A percentile compares a stretch with the other conserved stretches of the same genome.
Evolutionary conservation across 2,888 invertebrate species (phyloP).

Genomic region (Linnaemya vulpina): DNA sequence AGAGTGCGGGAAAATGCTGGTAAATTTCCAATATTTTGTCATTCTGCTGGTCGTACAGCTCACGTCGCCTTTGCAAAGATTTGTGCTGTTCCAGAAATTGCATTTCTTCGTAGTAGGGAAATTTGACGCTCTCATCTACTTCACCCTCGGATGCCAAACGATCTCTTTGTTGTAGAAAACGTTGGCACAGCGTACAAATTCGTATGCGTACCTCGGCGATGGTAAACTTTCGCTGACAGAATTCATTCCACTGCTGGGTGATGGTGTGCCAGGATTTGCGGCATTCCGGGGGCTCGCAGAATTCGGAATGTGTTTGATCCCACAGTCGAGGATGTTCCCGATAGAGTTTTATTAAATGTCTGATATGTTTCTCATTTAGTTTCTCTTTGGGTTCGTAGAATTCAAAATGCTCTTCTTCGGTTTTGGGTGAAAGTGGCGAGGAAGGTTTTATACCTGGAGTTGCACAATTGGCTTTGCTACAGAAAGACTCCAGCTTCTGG

Average conservation of each 20-base stretch:
- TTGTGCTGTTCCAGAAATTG: constrained; percentile 77
- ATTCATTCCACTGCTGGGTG: constrained; percentile 75
- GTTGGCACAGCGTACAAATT: constrained; percentile 78
- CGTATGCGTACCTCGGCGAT: constrained; percentile 77
- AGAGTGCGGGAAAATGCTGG: constrained; percentile 77
- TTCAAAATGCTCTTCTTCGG: constrained; percentile 68
- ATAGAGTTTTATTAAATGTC: constrained; percentile 76
- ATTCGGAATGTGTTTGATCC: constrained; percentile 77
- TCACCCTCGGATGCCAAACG: constrained; percentile 76
- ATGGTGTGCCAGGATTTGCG: constrained; percentile 77
- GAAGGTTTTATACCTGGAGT: not conserved
- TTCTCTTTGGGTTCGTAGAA: constrained; percentile 66
- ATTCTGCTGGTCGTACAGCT: constrained; percentile 76
- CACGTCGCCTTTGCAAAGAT: constrained; percentile 75
- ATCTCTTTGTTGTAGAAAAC: constrained; percentile 77
- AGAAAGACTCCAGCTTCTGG: not conserved
- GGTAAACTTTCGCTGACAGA: constrained; percentile 74
- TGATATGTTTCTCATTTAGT: constrained; percentile 75
- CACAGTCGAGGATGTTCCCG: constrained; percentile 76
- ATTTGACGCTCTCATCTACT: constrained; percentile 75
- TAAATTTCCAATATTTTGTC: constrained; percentile 77
- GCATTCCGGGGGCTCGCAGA: constrained; percentile 76
- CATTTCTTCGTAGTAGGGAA: constrained; percentile 76
- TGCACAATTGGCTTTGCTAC: not conserved
- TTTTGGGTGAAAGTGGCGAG: constrained; percentile 24